Evolutionary conservation across 2,797 vertebrate genomes (phyloP).

Genomic region (Benthosema pterotum): DNA sequence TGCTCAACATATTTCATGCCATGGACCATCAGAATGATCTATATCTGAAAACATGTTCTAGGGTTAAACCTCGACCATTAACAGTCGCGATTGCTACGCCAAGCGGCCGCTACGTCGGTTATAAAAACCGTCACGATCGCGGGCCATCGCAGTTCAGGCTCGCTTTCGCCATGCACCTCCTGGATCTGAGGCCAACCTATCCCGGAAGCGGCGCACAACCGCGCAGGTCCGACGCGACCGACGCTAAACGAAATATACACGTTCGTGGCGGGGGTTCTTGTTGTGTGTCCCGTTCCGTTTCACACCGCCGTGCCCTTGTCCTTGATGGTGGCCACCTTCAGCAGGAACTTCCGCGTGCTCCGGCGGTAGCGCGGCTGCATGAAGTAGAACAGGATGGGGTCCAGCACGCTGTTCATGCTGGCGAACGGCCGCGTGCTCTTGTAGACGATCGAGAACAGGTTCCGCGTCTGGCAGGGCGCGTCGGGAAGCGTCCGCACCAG

Average conservation of each 20-base stretch:
- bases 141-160: no score
- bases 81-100: no score
- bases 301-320: conserved; percentile 50
- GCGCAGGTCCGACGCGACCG: neutral
- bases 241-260: neutral
- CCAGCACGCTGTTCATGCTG: conserved; percentile 95
- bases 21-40: no score
- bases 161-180: no score
- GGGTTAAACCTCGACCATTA: no score
- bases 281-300: no score
- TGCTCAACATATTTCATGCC: no score
- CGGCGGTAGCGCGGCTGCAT: conserved; percentile 87
- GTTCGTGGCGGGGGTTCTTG: no score
- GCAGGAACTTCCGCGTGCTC: conserved; percentile 83
- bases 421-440: conserved; percentile 94
- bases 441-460: conserved; percentile 90
- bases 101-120: no score
- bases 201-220: neutral
- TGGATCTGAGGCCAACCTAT: no score
- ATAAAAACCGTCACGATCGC: no score
- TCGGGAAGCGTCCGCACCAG: conserved; percentile 78
- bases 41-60: no score
- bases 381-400: conserved; percentile 97
- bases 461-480: conserved; percentile 75
- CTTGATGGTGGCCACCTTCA: conserved; percentile 82